A percentile compares a stretch with the other conserved stretches of the same genome.
phyloP scores from a whole-genome alignment of 1,140 invertebrate genomes.

The Paramacrobiotus metropolitanus region DNA sequence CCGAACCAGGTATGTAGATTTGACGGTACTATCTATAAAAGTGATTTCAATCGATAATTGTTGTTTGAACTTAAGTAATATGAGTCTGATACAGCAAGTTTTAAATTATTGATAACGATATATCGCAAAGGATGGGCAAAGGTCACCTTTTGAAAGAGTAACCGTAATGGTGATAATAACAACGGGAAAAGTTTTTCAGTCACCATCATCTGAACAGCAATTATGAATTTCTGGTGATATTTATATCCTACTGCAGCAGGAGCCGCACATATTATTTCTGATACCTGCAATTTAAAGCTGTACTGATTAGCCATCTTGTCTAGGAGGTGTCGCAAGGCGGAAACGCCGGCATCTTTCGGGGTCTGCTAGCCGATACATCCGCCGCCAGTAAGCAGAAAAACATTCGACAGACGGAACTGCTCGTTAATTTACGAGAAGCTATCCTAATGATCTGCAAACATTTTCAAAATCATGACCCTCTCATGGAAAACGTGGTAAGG shows the following conservation, averaged over 20 bases:
- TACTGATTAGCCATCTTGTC: background rate
- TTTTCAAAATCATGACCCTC: constrained; percentile 47
- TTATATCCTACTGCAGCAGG: no score
- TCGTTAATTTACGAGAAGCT: constrained; percentile 88
- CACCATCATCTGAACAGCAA: no score
- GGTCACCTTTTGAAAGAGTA: no score
- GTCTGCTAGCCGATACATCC: background rate
- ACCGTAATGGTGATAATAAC: no score
- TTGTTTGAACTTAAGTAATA: no score
- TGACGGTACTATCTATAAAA: no score
- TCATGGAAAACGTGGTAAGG: background rate
- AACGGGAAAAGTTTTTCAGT: no score
- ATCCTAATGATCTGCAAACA: constrained; percentile 62
- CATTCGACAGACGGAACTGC: constrained; percentile 60
- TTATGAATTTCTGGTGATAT: background rate
- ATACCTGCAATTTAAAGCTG: background rate
- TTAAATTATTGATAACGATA: no score
- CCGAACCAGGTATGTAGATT: constrained; percentile 11
- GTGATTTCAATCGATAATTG: no score
- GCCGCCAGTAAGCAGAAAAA: constrained; percentile 66
- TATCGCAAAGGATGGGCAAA: no score
- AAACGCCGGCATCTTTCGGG: constrained; percentile 10
- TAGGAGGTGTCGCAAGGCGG: background rate
- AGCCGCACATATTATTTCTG: no score
- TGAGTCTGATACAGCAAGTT: no score